phyloP scores from a whole-genome alignment of 2,113 vertebrate genomes.

The Conger conger region DNA sequence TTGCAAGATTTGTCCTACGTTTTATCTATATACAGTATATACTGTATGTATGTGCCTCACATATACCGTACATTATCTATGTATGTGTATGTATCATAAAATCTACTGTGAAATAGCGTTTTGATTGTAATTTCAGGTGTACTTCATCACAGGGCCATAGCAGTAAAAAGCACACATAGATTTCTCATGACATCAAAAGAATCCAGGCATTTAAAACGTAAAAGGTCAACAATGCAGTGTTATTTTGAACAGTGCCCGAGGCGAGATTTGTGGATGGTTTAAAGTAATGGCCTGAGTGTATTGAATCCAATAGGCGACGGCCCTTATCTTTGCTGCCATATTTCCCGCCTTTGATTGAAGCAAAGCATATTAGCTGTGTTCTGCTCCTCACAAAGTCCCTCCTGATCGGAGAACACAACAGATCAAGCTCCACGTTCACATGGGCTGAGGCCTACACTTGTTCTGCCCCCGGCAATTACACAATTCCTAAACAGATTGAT shows the following conservation, averaged over 20 bases:
- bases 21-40: no score
- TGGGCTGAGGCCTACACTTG: neutral
- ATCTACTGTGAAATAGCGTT: constrained; percentile 17
- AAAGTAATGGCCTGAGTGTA: constrained; percentile 25
- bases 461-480: constrained; percentile 1
- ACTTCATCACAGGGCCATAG: constrained; percentile 27
- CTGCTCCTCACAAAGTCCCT: constrained; percentile 12
- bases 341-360: constrained; percentile 18
- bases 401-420: constrained; percentile 28
- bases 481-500: no score
- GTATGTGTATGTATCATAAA: neutral
- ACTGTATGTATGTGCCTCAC: neutral
- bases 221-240: constrained; percentile 50
- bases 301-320: constrained; percentile 13
- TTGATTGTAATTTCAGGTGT: constrained; percentile 20
- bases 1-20: no score
- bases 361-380: constrained; percentile 12
- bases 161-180: constrained; percentile 30
- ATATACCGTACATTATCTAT: neutral
- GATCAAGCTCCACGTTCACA: neutral
- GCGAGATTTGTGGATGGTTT: constrained; percentile 34
- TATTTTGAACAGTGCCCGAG: constrained; percentile 35
- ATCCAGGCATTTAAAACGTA: constrained; percentile 48
- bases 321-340: constrained; percentile 37
- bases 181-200: constrained; percentile 30